Evolutionary conservation across 2,888 invertebrate genomes (phyloP).

Genomic region (Electrophaes corylata): DNA sequence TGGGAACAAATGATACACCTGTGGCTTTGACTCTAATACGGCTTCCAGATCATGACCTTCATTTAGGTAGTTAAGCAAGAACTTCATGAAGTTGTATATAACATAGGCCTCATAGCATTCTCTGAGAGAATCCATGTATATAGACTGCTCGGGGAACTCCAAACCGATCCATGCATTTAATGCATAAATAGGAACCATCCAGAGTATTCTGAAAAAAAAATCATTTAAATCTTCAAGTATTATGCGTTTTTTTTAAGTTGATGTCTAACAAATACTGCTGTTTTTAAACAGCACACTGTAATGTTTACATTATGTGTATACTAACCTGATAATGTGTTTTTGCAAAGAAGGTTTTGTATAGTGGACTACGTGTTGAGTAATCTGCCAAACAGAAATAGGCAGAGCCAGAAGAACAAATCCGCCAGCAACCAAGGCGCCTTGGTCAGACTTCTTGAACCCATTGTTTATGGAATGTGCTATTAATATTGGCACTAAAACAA

Average conservation of each 20-base stretch:
- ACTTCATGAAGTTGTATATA: constrained; percentile 99
- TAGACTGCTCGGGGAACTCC: constrained; percentile 93
- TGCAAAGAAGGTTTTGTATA: constrained; percentile 96
- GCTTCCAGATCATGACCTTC: constrained; percentile 94
- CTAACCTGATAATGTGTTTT: constrained; percentile 95
- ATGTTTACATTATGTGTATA: too few relatives aligned
- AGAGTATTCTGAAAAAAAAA: constrained; percentile 89
- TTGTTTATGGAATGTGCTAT: constrained; percentile 91
- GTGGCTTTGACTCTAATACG: constrained; percentile 91
- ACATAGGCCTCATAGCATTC: constrained; percentile 99
- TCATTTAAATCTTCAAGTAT: too few relatives aligned
- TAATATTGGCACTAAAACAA: constrained; percentile 93
- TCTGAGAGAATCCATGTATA: constrained; percentile 95
- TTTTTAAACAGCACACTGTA: too few relatives aligned
- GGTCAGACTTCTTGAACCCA: constrained; percentile 91
- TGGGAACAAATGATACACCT: constrained; percentile 95
- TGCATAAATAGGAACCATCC: constrained; percentile 99
- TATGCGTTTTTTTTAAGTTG: too few relatives aligned
- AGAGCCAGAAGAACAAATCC: constrained; percentile 96
- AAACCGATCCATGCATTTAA: constrained; percentile 97
- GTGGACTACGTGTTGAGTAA: constrained; percentile 96
- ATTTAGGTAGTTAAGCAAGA: constrained; percentile 94
- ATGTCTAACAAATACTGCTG: too few relatives aligned
- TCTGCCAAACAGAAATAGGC: constrained; percentile 97
- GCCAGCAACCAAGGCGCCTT: constrained; percentile 93